Evolutionary conservation across 2,113 vertebrate species (phyloP), one percentile per base, ranked within the genome.

Genomic region (Grammomys surdaster): DNA sequence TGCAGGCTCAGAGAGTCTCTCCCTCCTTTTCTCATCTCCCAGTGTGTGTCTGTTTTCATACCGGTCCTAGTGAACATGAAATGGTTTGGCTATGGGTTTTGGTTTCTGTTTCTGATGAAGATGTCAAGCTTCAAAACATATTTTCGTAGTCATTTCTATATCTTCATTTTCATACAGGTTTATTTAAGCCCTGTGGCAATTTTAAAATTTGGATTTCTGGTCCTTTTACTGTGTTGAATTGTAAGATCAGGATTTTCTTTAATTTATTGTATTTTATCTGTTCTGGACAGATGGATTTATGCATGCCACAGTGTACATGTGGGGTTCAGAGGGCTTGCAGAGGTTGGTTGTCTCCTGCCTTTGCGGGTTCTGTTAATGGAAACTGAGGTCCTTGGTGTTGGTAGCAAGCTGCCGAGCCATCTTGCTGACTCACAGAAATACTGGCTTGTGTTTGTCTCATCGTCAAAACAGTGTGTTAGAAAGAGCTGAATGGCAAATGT

Each of bases 191-290:
- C 26, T 92, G 60, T 93, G 51, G 54, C 80, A 82, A 16, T 82
- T 26, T 40, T 82, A 14, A 60, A 82, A 84, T 92, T 90, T 81
- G 70, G 43, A 86, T 85, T 95, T 10, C 58, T 97, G 96, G 90
- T 98, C 82, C 96, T 97, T 98, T 88, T 91, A 73, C 88, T 95
- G 73, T 95, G 70, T 31, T 54, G 91, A 96, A 90, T 95, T 97
- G 58, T 94, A 91, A 75, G 80, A 93, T 80, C 91, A 65, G 90
- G 85, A 88, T 94, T 22, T 31, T 43, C 40, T 58, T 58, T 31
- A 56, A 56, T 22, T 20, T 82, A 40, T 40, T 40, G 40, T 36
- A 58, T 82, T n/a, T 24, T 26, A 13, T 26, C 80, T 82, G 80
- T 40, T 60, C 14, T 12, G n/a, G 20, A 33, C n/a, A 24, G 31